Evolutionary conservation across 2,888 invertebrate genomes (phyloP), one percentile per base, ranked within the genome.

Genomic region (Sesamia inferens): DNA sequence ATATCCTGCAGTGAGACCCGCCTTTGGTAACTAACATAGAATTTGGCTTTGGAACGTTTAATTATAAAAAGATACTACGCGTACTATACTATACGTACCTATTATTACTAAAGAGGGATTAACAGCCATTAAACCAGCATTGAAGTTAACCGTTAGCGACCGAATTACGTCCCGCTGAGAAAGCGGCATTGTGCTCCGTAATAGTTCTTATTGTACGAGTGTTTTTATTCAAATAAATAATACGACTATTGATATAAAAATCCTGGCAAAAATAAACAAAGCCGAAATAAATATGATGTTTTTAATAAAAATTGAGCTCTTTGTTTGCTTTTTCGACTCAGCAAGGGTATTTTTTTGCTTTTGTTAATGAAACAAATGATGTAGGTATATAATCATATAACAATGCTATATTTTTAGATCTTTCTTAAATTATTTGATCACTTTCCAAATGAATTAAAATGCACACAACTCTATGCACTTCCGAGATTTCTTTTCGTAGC

Each of bases 91-190:
- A 10, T 51, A 51, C 8, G 19, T 51, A 51, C 19, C 8, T 51
- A 51, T n/a, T 51, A 51, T 51, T 51, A 57, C 10, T 51, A 73
- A 62, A 51, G 74, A 48, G 61, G 65, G 65, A 74, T 61, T 48
- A 55, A 55, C 44, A 22, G 24, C 24, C 16, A 39, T 73, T 54
- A 79, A 48, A 31, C n/a, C 44, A 39, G 39, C 7, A 74, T 74
- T 74, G 61, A 64, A 16, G 58, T 1, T n/a, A 61, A 22, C 55
- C 19, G 22, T 65, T 44, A 44, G 74, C 65, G 55, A 62, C n/a
- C 64, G 55, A 55, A 55, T 51, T n/a, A 42, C 11, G 24, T 54
- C 65, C 80, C 59, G 79, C 61, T 19, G 76, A 55, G 65, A 39
- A 42, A 31, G 22, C n/a, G 42, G 24, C 19, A 55, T 74, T 74